Conservation (phyloP, 2,888 invertebrate species). For the Amiota minor region DNA sequence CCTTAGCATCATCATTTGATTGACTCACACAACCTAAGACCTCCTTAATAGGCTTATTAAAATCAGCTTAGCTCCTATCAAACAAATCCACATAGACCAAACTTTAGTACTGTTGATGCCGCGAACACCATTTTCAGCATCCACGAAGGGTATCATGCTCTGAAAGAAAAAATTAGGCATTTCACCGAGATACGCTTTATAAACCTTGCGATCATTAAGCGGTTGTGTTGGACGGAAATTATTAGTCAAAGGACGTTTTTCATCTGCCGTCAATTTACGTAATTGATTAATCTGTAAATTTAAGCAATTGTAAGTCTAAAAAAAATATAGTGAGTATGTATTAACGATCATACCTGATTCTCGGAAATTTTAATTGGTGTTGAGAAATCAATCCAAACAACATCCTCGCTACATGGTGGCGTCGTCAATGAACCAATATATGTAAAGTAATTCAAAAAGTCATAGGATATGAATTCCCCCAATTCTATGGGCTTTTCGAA, state of each 20-base stretch:
- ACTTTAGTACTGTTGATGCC: too few relatives aligned
- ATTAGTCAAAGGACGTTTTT: conserved; percentile 78
- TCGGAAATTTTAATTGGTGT: conserved; percentile 81
- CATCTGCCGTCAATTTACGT: conserved; percentile 80
- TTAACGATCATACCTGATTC: conserved; percentile 76
- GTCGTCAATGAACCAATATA: conserved; percentile 90
- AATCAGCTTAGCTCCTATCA: conserved; percentile 8
- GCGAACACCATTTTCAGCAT: conserved; percentile 44
- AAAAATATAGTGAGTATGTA: conserved; percentile 32
- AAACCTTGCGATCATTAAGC: conserved; percentile 80
- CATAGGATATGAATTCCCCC: conserved; percentile 75
- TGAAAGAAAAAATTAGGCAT: neutral
- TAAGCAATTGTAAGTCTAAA: conserved; percentile 20
- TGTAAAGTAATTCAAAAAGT: conserved; percentile 82
- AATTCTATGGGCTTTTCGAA: conserved; percentile 76
- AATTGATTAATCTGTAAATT: conserved; percentile 81
- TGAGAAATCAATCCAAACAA: conserved; percentile 89
- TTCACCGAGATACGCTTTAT: conserved; percentile 32
- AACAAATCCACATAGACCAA: neutral
- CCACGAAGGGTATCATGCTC: conserved; percentile 51
- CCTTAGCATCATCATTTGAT: too few relatives aligned
- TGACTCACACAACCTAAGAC: too few relatives aligned
- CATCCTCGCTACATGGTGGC: conserved; percentile 88
- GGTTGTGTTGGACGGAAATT: conserved; percentile 90
- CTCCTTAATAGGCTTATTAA: neutral